phyloP scores from a whole-genome alignment of 2,888 invertebrate genomes.

The Drosophila picticornis region DNA sequence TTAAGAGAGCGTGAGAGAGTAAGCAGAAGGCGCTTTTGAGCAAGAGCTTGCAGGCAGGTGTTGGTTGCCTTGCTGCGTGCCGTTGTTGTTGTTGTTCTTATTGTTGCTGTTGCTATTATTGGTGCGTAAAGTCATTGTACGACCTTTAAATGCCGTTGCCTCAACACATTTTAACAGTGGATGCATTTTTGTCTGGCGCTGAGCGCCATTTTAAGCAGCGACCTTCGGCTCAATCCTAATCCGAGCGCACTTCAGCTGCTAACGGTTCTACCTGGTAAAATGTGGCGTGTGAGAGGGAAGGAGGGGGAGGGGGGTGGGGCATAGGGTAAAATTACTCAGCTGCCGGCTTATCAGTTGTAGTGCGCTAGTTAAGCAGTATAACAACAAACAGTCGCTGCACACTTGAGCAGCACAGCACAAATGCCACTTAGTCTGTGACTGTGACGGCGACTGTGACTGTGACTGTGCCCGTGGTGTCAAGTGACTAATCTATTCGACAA shows the following conservation, averaged over 20 bases:
- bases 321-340: constrained; percentile 32
- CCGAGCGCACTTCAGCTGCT: constrained; percentile 5
- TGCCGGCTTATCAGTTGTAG: constrained; percentile 46
- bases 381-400: constrained; percentile 21
- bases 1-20: constrained; percentile 15
- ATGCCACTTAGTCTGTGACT: constrained; percentile 66
- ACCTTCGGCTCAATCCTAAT: constrained; percentile 33
- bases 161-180: constrained; percentile 51
- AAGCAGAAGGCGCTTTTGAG: constrained; percentile 5
- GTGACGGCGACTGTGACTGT: constrained; percentile 40
- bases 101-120: constrained; percentile 16
- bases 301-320: background rate
- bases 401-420: constrained; percentile 31
- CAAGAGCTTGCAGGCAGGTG: constrained; percentile 27
- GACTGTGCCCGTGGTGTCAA: constrained; percentile 1
- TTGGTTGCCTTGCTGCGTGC: constrained; percentile 32
- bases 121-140: constrained; percentile 65
- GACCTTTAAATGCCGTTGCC: constrained; percentile 67
- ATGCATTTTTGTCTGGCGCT: constrained; percentile 26
- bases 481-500: constrained; percentile 22
- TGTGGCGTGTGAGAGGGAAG: accelerated
- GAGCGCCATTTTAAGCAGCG: constrained; percentile 24
- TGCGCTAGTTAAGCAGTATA: constrained; percentile 20
- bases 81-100: background rate
- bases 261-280: background rate